phyloP scores from a whole-genome alignment of 2,888 invertebrate species.

The Aphidius colemani region DNA sequence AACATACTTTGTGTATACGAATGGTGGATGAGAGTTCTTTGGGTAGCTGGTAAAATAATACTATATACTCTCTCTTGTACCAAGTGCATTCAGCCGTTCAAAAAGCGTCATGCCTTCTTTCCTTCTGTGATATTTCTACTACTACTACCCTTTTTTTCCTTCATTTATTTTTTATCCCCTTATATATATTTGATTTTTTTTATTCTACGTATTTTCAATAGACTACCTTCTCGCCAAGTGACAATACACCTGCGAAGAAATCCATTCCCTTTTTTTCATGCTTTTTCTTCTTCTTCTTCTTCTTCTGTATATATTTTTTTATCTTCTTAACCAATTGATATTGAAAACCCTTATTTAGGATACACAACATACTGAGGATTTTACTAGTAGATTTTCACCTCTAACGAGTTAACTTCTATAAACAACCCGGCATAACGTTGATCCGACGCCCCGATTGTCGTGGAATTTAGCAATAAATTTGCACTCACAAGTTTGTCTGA shows the following conservation, averaged over 20 bases:
- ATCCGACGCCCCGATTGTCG: too few species aligned
- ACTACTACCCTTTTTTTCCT: neutral
- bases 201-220: constrained; percentile 2
- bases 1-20: constrained; percentile 5
- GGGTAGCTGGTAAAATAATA: too few species aligned
- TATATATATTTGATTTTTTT: constrained; percentile 23
- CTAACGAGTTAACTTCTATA: too few species aligned
- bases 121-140: neutral
- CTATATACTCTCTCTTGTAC: too few species aligned
- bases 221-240: neutral
- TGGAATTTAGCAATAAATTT: too few species aligned
- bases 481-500: too few species aligned
- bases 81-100: constrained; percentile 8
- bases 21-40: constrained; percentile 16
- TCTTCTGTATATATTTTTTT: neutral
- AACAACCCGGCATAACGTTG: too few species aligned
- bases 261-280: constrained; percentile 26
- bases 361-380: constrained; percentile 12
- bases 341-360: constrained; percentile 1
- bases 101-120: neutral
- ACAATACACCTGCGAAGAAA: constrained; percentile 14
- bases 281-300: constrained; percentile 26
- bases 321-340: constrained; percentile 4
- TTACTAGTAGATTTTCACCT: too few species aligned
- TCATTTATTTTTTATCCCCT: neutral